phyloP scores from a whole-genome alignment of 1,140 invertebrate genomes.

The Whitmania pigra region DNA sequence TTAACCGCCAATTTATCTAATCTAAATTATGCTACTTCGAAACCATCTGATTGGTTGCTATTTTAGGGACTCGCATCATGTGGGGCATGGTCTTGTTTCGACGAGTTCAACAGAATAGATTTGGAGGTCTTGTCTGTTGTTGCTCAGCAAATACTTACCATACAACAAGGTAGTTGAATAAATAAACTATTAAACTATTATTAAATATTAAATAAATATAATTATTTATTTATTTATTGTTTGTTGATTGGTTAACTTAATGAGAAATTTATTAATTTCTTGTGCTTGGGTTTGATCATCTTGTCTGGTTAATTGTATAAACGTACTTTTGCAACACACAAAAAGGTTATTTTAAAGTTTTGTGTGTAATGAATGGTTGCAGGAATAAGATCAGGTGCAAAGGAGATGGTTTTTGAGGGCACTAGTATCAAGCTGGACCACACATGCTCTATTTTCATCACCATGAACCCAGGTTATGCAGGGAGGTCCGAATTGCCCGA shows the following conservation, averaged over 20 bases:
- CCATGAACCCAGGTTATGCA: slow-evolving; percentile 86
- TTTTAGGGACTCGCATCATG: slow-evolving; percentile 67
- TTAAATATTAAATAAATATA: too few relatives aligned
- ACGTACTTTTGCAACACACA: too few relatives aligned
- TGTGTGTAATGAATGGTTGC: not conserved
- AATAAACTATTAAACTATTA: too few relatives aligned
- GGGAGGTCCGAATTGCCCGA: slow-evolving; percentile 78
- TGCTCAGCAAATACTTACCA: slow-evolving; percentile 47
- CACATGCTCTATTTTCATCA: slow-evolving; percentile 82
- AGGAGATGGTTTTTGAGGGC: slow-evolving; percentile 71
- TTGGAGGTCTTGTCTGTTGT: slow-evolving; percentile 84
- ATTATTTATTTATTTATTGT: too few relatives aligned
- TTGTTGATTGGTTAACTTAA: too few relatives aligned
- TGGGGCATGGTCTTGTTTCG: slow-evolving; percentile 93
- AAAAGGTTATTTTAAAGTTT: too few relatives aligned
- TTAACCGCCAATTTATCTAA: too few relatives aligned
- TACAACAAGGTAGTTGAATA: slow-evolving; percentile 38
- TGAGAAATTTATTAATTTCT: too few relatives aligned
- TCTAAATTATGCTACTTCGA: too few relatives aligned
- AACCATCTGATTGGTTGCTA: not conserved
- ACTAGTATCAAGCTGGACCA: slow-evolving; percentile 70
- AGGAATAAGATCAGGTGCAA: slow-evolving; percentile 61
- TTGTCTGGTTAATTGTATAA: not conserved
- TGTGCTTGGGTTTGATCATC: not conserved
- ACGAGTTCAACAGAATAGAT: slow-evolving; percentile 86